Evolutionary conservation across 2,797 vertebrate species (phyloP).

Genomic region (Characodon lateralis): DNA sequence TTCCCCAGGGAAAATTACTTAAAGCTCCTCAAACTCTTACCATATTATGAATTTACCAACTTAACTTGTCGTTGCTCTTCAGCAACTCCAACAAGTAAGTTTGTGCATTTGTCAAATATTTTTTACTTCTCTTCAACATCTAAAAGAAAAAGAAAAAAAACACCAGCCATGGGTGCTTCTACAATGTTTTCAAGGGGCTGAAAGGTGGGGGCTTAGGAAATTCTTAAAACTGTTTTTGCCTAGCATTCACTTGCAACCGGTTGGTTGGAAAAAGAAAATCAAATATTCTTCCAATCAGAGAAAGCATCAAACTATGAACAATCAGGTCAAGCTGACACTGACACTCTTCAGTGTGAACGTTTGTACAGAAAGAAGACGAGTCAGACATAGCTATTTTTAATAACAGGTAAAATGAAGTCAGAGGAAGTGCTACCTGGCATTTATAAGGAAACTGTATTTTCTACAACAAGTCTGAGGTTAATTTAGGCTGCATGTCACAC

Average conservation of each 20-base stretch:
- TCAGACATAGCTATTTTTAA: neutral
- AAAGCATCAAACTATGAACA: neutral
- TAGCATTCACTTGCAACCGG: neutral
- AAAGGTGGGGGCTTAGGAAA: too few relatives aligned
- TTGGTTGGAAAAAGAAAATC: neutral
- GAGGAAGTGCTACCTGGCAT: neutral
- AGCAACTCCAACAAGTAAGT: neutral
- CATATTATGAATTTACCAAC: slow-evolving; percentile 11
- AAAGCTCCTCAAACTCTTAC: neutral
- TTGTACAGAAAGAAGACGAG: neutral
- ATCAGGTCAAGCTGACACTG: neutral
- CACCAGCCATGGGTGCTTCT: neutral
- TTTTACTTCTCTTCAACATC: neutral
- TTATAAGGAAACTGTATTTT: neutral
- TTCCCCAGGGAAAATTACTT: neutral
- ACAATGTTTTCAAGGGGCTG: neutral
- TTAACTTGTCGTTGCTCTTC: neutral
- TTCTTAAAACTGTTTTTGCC: neutral
- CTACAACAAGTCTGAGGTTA: neutral
- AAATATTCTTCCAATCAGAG: neutral
- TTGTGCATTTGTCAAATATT: neutral
- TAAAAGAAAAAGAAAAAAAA: neutral
- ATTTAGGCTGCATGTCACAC: neutral
- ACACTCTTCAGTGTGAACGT: neutral
- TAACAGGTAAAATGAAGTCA: neutral